Percentiles rank a stretch among this genome's conserved stretches.
Evolutionary conservation across 2,797 vertebrate species (phyloP).

Genomic region (Zenarchopterus dispar): DNA sequence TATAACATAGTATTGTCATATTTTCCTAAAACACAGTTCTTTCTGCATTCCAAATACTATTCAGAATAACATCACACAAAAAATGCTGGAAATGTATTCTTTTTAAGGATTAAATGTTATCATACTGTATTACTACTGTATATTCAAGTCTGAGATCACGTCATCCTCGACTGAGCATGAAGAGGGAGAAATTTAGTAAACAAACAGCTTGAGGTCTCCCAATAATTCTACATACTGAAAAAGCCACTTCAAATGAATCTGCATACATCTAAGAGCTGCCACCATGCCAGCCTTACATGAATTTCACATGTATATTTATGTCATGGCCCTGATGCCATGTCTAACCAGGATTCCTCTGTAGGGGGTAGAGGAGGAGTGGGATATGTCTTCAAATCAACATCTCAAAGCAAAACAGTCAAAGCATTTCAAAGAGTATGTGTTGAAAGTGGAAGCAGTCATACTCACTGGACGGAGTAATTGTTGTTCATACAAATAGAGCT

Average conservation of each 20-base stretch:
- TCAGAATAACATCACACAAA: constrained; percentile 10
- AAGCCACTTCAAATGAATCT: constrained; percentile 51
- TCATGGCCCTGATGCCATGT: constrained; percentile 52
- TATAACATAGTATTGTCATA: neutral
- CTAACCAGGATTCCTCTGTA: constrained; percentile 55
- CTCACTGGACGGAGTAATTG: constrained; percentile 18
- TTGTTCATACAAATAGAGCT: constrained; percentile 33
- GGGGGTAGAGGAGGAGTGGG: constrained; percentile 36
- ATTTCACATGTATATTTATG: constrained; percentile 70
- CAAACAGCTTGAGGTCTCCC: constrained; percentile 66
- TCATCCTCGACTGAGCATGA: constrained; percentile 4
- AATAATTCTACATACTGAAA: constrained; percentile 51
- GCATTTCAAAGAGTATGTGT: constrained; percentile 51
- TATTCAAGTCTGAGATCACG: constrained; percentile 15
- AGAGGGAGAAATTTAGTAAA: constrained; percentile 42
- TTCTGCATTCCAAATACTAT: constrained; percentile 6
- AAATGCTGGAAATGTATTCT: constrained; percentile 15
- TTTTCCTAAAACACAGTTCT: neutral
- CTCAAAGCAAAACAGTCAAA: constrained; percentile 61
- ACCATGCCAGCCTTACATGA: constrained; percentile 47
- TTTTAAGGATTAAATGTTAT: constrained; percentile 9
- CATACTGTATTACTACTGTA: constrained; percentile 21
- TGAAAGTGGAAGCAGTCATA: constrained; percentile 50
- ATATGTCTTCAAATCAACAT: constrained; percentile 56
- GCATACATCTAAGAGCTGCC: constrained; percentile 53